Base-by-base conservation (phyloP, 2,113 vertebrate genomes). In the Tetrax tetrax region DNA sequence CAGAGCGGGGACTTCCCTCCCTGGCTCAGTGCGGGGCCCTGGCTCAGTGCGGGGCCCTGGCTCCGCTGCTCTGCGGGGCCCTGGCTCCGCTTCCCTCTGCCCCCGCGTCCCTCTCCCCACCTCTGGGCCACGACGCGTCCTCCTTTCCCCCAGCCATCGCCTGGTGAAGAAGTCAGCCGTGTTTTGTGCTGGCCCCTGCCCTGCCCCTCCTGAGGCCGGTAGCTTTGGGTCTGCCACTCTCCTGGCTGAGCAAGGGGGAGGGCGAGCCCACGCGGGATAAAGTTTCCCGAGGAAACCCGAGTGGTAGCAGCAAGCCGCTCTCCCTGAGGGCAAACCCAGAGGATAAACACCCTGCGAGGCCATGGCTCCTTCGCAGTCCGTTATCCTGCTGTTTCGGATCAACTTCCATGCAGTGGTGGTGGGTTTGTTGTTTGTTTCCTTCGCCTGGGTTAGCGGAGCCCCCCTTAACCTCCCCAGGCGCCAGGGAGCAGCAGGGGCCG, bases 281-380 rank as follows among this genome's bases (percentile, higher is more conserved):
- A 41, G 61, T n/a, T 81, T 29, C 68, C 31, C 4, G 20, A 83
- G 86, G 45, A 57, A 80, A 37, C 4, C 12, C 4, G 23, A 28
- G 45, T 4, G 4, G 21, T 2, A 14, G 24, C 23, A 21, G 51
- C 27, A 22, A 56, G 31, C 45, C 4, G 20, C 38, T 38, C 19
- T 28, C 61, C 27, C 6, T 9, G 11, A 12, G 4, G 64, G 54
- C 87, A 38, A 11, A 61, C 23, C 54, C 14, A 10, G 23, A 27
- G 51, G 41, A 21, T 23, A 3, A 48, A 68, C 21, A 13, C 27
- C 9, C 14, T 7, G 24, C 25, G 28, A 37, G 27, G 38, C 25
- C 13, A 6, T 7, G 33, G 33, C 10, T 56, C 9, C 5, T 14
- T 20, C 3, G 56, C 27, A 8, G 19, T 14, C 65, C 56, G 0